These are phyloP conservation scores for Pyrocephalus nanus DNA, from an alignment of 2,797 vertebrate genomes.

Conservation along the genomic window DNA sequence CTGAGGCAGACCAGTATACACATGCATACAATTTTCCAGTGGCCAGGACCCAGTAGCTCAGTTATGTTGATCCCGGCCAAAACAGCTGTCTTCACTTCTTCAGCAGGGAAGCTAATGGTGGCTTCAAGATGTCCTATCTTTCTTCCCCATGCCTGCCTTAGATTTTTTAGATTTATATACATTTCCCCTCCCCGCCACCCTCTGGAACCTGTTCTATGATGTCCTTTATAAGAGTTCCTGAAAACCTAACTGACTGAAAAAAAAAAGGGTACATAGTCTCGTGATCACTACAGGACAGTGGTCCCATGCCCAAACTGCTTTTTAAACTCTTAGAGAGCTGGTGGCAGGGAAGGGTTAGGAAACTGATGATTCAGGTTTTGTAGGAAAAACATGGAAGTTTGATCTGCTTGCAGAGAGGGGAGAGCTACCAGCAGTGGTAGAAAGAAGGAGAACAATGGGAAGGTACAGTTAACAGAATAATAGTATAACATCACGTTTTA, in stretches of 20 bases:
- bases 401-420: background rate
- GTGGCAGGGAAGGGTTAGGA: no score
- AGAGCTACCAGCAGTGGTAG: rapidly evolving
- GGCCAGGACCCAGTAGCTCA: background rate
- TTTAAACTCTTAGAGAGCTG: background rate
- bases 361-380: background rate
- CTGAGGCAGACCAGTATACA: background rate
- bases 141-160: background rate
- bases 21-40: background rate
- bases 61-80: background rate
- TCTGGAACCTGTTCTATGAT: background rate
- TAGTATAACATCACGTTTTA: background rate
- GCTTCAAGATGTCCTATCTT: background rate
- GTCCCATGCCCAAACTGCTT: background rate
- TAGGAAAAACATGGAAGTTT: background rate
- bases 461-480: background rate
- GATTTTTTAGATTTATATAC: background rate
- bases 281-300: background rate
- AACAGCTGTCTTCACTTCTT: background rate
- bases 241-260: background rate
- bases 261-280: background rate
- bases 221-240: background rate
- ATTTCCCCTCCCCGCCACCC: rapidly evolving
- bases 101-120: background rate
- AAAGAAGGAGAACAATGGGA: background rate